Percentiles rank a stretch among this genome's conserved stretches.
phyloP scores from a whole-genome alignment of 1,140 invertebrate genomes.

The Doryteuthis pealeii region DNA sequence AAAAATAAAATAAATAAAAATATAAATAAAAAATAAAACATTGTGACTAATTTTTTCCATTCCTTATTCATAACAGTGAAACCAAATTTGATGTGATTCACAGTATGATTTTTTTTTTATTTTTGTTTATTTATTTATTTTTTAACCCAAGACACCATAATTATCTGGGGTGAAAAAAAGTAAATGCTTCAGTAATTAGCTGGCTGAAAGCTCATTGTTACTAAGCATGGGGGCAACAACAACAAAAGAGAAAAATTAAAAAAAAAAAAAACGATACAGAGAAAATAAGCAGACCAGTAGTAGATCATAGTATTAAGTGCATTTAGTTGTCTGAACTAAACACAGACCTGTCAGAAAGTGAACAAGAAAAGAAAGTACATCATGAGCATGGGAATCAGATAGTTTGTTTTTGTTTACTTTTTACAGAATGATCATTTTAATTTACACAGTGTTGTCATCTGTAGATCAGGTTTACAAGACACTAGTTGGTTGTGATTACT shows the following conservation, averaged over 20 bases:
- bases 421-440: too few species aligned
- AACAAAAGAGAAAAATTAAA: not conserved
- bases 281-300: not conserved
- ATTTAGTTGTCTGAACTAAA: not conserved
- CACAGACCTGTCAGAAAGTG: not conserved
- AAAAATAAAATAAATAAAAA: not conserved
- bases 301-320: not conserved
- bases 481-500: too few species aligned
- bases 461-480: too few species aligned
- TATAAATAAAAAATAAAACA: not conserved
- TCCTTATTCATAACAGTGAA: not conserved
- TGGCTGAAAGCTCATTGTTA: not conserved
- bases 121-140: not conserved
- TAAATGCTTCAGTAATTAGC: not conserved
- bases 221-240: not conserved
- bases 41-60: not conserved
- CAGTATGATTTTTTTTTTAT: not conserved
- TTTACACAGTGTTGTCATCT: too few species aligned
- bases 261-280: not conserved
- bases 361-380: not conserved
- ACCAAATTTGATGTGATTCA: not conserved
- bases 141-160: not conserved
- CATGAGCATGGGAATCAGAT: not conserved
- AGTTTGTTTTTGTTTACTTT: too few species aligned
- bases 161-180: not conserved